These are phyloP conservation scores for Drosophila hamatofila DNA, from an alignment of 2,888 invertebrate genomes.

Conservation along the genomic window DNA sequence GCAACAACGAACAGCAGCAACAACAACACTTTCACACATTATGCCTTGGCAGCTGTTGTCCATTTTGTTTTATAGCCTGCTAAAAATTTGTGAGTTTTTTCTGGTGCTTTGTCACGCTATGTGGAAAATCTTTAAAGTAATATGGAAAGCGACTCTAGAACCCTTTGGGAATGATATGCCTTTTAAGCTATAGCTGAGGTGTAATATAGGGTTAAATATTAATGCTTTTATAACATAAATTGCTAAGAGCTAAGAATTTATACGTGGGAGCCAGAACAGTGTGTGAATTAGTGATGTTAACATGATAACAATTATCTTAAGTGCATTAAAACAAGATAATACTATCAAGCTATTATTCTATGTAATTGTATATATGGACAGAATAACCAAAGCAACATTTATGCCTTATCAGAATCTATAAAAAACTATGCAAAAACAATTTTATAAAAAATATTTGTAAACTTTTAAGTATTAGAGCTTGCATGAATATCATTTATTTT, in stretches of 20 bases:
- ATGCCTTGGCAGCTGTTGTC: slow-evolving; percentile 49
- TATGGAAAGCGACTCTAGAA: slow-evolving; percentile 14
- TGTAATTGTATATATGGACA: neutral
- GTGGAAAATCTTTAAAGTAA: slow-evolving; percentile 9
- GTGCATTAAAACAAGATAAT: too few species aligned
- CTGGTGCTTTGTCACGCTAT: slow-evolving; percentile 30
- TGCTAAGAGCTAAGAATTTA: too few species aligned
- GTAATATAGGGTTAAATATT: neutral
- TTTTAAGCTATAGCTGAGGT: neutral
- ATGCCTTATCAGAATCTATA: neutral
- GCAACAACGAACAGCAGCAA: slow-evolving; percentile 61
- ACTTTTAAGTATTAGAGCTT: too few species aligned
- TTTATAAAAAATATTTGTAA: neutral
- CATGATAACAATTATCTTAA: neutral
- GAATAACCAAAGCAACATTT: neutral
- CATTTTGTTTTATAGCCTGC: slow-evolving; percentile 74
- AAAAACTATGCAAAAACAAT: neutral
- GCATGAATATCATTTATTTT: neutral
- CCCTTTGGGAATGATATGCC: neutral
- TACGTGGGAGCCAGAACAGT: neutral
- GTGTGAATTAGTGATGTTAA: neutral
- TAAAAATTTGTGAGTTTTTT: slow-evolving; percentile 48
- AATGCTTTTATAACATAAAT: neutral
- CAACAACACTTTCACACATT: slow-evolving; percentile 76
- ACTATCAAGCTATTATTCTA: too few species aligned